Evolutionary conservation across 2,888 invertebrate genomes (phyloP).

Genomic region (Andricus quercusramuli): DNA sequence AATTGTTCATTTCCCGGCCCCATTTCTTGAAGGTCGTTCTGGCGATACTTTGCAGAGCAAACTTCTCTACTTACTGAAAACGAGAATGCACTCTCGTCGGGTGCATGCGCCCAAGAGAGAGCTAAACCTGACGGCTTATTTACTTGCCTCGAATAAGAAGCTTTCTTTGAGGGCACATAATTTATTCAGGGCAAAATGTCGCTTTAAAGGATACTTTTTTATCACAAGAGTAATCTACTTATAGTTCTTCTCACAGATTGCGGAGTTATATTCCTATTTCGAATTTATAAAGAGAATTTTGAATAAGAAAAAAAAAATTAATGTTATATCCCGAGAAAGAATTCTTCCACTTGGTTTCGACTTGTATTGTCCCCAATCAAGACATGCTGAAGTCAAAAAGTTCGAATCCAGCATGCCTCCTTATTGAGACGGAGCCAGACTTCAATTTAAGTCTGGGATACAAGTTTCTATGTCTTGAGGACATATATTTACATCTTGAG

Average conservation of each 20-base stretch:
- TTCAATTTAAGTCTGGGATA: too few species aligned
- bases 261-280: too few species aligned
- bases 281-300: too few species aligned
- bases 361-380: too few species aligned
- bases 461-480: too few species aligned
- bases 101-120: neutral
- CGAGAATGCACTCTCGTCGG: neutral
- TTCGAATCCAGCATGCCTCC: too few species aligned
- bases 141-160: neutral
- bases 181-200: neutral
- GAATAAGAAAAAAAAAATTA: too few species aligned
- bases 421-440: too few species aligned
- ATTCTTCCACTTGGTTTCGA: too few species aligned
- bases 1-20: conserved; percentile 15
- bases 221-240: neutral
- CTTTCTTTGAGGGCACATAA: neutral
- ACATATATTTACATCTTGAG: too few species aligned
- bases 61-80: neutral
- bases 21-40: conserved; percentile 16
- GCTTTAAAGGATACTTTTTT: neutral
- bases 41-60: neutral
- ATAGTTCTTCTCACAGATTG: neutral
- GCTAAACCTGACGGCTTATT: neutral
- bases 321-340: too few species aligned
- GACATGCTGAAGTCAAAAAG: too few species aligned